Conservation (phyloP, 2,113 vertebrate species). For the Podarcis raffonei region DNA sequence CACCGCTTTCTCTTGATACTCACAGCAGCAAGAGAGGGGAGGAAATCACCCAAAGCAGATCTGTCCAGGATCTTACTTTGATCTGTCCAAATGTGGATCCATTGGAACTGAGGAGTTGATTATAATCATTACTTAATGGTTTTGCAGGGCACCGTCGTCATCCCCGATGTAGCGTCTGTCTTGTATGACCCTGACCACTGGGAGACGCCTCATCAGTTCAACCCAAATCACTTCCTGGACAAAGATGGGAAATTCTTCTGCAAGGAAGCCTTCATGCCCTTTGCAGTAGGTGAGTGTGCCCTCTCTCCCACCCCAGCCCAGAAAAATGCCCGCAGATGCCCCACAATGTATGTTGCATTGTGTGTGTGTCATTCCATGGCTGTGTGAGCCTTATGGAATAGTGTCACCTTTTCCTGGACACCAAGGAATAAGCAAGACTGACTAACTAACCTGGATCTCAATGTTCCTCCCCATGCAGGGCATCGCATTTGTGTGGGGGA, state of each 20-base stretch:
- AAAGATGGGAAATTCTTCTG: constrained; percentile 60
- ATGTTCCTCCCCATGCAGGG: constrained; percentile 38
- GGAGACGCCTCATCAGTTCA: constrained; percentile 67
- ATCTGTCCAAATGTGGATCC: neutral
- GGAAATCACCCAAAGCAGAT: neutral
- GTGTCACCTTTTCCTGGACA: too few species aligned
- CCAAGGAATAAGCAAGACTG: too few species aligned
- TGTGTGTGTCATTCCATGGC: too few species aligned
- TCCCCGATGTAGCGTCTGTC: constrained; percentile 59
- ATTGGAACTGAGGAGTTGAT: neutral
- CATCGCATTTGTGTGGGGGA: constrained; percentile 56
- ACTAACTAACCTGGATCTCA: too few species aligned
- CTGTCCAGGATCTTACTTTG: neutral
- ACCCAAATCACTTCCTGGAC: constrained; percentile 68
- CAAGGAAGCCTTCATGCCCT: constrained; percentile 65
- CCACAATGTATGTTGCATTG: too few species aligned
- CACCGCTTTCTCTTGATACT: neutral
- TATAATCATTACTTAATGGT: neutral
- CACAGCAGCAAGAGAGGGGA: neutral
- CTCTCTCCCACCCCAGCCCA: too few species aligned
- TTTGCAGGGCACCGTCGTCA: constrained; percentile 63
- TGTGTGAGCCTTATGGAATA: too few species aligned
- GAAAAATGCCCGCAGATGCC: too few species aligned
- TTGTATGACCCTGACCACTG: constrained; percentile 62
- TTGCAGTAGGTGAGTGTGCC: constrained; percentile 51